Evolutionary conservation across 2,797 vertebrate genomes (phyloP).

Genomic region (Gambusia yucatana): DNA sequence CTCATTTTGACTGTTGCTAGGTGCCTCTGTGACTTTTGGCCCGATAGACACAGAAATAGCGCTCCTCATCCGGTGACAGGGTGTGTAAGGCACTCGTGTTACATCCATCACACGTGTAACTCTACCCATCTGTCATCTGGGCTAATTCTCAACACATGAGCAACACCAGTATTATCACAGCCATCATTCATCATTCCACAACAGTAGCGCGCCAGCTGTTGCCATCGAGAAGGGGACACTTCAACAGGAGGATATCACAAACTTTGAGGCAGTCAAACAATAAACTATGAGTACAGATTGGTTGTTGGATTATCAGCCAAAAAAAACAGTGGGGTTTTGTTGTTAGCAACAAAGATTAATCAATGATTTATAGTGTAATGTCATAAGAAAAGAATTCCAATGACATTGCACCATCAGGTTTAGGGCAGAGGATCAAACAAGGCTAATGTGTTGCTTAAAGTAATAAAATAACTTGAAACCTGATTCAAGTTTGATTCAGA

Average conservation of each 20-base stretch:
- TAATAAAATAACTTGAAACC: background rate
- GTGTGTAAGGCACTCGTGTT: slow-evolving; percentile 61
- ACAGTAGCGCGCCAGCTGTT: slow-evolving; percentile 72
- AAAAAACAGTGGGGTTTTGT: background rate
- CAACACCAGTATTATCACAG: slow-evolving; percentile 55
- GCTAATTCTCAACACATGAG: slow-evolving; percentile 68
- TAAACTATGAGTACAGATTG: slow-evolving; percentile 9
- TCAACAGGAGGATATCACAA: slow-evolving; percentile 1
- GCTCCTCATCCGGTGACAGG: slow-evolving; percentile 26
- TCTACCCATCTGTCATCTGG: slow-evolving; percentile 62
- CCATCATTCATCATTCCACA: slow-evolving; percentile 55
- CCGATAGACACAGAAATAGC: slow-evolving; percentile 69
- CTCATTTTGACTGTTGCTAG: slow-evolving; percentile 63
- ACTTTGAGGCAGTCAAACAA: slow-evolving; percentile 3
- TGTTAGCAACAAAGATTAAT: slow-evolving; percentile 15
- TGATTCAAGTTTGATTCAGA: background rate
- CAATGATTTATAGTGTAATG: slow-evolving; percentile 31
- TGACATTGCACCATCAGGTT: slow-evolving; percentile 15
- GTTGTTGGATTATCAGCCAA: slow-evolving; percentile 10
- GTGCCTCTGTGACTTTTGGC: slow-evolving; percentile 60
- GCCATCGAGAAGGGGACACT: slow-evolving; percentile 23
- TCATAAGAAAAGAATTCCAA: slow-evolving; percentile 44
- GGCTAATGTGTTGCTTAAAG: background rate
- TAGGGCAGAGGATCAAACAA: slow-evolving; percentile 28
- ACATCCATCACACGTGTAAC: slow-evolving; percentile 67